Evolutionary conservation across 2,113 vertebrate genomes (phyloP), one percentile per base, ranked within the genome.

Genomic region (Stercorarius parasiticus): DNA sequence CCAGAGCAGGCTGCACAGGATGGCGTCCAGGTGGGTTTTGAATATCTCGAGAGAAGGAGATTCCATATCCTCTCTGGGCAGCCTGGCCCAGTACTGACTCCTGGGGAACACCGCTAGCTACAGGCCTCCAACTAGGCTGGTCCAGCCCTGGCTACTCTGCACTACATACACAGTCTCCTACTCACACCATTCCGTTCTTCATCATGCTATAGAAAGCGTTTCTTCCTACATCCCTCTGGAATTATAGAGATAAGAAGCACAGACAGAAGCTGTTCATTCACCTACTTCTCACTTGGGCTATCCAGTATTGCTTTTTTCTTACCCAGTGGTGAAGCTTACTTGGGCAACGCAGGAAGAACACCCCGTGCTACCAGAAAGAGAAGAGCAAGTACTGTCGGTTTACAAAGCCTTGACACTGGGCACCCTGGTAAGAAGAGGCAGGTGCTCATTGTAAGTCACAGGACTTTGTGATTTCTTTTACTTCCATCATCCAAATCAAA

Each of bases 361-460:
- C 21, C 1, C 5, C 19, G 18, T 29, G 30, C n/a, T 29, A 8
- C 26, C 1, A 2, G 11, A 22, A 27, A 53, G 69, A 29, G 42
- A 82, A 58, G 15, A 77, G 13, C 27, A 58, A 70, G 42, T 15
- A 30, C 42, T 42, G 2, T 6, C 43, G 40, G 15, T 36, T 55
- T 43, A 15, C 49, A 43, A 32, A 22, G 30, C 36, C 30, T 13
- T 9, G 22, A 19, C 12, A 13, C 15, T 6, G 7, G 3, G 13
- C 32, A 17, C 27, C 17, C 26, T 10, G 16, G 25, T 13, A n/a
- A 81, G 34, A 66, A 52, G 45, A 38, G 9, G 13, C 9, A 12
- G 25, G 22, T 29, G 49, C 49, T 76, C 27, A 10, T 0, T 55
- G 2, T 19, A 82, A 50, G 13, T 38, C 70, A 64, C 9, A 10